phyloP scores from a whole-genome alignment of 2,797 vertebrate genomes.

The Podargus strigoides region DNA sequence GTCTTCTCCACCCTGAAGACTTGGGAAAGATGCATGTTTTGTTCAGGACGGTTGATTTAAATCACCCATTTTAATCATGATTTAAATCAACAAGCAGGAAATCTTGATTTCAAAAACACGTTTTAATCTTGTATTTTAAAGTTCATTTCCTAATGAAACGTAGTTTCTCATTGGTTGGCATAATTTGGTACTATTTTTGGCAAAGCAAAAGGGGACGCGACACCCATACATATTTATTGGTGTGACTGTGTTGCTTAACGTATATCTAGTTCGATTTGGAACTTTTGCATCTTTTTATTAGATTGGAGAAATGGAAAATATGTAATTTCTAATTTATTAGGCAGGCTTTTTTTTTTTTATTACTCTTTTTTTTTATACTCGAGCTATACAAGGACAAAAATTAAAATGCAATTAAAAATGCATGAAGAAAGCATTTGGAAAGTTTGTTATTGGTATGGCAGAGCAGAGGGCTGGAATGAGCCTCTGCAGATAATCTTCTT shows the following conservation, averaged over 20 bases:
- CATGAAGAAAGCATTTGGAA: conserved; percentile 12
- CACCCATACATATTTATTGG: conserved; percentile 62
- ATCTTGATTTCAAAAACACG: conserved; percentile 51
- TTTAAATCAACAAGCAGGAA: conserved; percentile 64
- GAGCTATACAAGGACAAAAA: not conserved
- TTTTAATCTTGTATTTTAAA: conserved; percentile 66
- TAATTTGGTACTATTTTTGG: conserved; percentile 65
- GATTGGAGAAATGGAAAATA: not conserved
- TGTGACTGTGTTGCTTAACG: not conserved
- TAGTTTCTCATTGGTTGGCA: conserved; percentile 48
- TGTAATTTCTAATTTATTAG: conserved; percentile 40
- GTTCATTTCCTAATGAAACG: conserved; percentile 64
- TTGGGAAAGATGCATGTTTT: conserved; percentile 7
- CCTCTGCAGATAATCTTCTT: not conserved
- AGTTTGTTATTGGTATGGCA: not conserved
- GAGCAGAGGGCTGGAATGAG: not conserved
- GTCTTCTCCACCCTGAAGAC: not conserved
- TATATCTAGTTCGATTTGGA: not conserved
- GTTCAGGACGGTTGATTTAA: conserved; percentile 44
- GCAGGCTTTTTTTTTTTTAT: not conserved
- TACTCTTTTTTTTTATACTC: not conserved
- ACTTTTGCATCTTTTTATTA: conserved; percentile 6
- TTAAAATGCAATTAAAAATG: conserved; percentile 57
- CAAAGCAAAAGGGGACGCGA: conserved; percentile 33
- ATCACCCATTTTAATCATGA: conserved; percentile 55